Conservation (phyloP, 2,888 invertebrate genomes). For the Prionchulus punctatus region DNA sequence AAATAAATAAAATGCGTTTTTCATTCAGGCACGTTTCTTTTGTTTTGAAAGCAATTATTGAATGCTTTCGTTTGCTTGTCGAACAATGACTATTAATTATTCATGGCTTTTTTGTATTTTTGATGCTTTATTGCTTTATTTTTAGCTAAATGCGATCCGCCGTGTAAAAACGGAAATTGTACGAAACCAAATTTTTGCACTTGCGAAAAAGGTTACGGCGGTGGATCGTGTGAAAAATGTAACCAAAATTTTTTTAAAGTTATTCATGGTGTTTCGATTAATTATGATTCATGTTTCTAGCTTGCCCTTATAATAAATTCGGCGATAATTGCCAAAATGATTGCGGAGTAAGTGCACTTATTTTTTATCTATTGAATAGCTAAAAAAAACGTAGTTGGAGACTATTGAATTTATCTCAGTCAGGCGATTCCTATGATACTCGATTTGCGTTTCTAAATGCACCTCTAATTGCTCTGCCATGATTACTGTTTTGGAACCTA, state of each 20-base stretch:
- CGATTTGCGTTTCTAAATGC: slow-evolving; percentile 1
- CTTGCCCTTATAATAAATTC: slow-evolving; percentile 1
- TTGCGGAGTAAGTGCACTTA: not conserved
- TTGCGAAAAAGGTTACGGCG: slow-evolving; percentile 3
- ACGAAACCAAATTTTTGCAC: slow-evolving; percentile 2
- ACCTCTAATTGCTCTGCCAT: not conserved
- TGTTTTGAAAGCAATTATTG: no score
- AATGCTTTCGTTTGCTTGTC: no score
- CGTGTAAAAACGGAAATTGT: slow-evolving; percentile 4
- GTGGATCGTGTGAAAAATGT: not conserved
- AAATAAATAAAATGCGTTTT: no score
- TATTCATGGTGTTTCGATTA: not conserved
- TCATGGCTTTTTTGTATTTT: no score
- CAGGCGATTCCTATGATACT: not conserved
- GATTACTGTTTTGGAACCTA: no score
- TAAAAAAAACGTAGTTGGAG: no score
- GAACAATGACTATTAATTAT: no score
- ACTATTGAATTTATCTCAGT: no score
- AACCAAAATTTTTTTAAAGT: not conserved
- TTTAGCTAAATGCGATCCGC: not conserved
- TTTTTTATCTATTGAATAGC: not conserved
- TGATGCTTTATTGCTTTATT: not conserved
- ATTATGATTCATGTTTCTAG: not conserved
- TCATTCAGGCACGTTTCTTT: no score
- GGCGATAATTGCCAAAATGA: not conserved